Evolutionary conservation across 2,113 vertebrate species (phyloP).

Genomic region (Empidonax alnorum): DNA sequence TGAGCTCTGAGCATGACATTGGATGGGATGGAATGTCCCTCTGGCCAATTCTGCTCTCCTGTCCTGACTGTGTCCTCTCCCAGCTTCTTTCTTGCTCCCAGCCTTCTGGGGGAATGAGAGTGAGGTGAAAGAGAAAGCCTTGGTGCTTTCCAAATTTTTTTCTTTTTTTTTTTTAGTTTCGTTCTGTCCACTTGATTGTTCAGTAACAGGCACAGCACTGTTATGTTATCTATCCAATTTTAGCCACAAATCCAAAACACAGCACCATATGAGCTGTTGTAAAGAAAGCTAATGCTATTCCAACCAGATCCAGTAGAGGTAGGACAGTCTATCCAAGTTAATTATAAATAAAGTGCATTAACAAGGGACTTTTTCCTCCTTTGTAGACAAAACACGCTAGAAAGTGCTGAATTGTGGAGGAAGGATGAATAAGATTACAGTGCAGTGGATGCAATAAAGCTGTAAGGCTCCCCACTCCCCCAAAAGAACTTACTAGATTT

Average conservation of each 20-base stretch:
- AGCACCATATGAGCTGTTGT: background rate
- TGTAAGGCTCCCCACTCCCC: background rate
- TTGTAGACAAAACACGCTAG: background rate
- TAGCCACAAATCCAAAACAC: background rate
- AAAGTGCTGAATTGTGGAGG: background rate
- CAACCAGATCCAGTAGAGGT: background rate
- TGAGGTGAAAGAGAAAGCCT: background rate
- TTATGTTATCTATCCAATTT: background rate
- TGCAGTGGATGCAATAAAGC: background rate
- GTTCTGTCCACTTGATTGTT: background rate
- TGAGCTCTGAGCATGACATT: background rate
- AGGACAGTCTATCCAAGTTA: background rate
- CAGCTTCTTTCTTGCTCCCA: background rate
- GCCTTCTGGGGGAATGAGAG: background rate
- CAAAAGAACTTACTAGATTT: background rate
- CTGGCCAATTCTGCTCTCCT: fast-evolving
- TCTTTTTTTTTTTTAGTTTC: background rate
- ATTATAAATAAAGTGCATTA: background rate
- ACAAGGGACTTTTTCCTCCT: background rate
- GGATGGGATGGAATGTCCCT: background rate
- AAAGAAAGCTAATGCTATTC: background rate
- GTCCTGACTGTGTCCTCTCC: background rate
- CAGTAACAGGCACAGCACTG: background rate
- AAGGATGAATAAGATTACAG: background rate
- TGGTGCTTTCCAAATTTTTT: background rate